Conservation (phyloP, 2,888 invertebrate genomes). For the Trachelus troglodyta region DNA sequence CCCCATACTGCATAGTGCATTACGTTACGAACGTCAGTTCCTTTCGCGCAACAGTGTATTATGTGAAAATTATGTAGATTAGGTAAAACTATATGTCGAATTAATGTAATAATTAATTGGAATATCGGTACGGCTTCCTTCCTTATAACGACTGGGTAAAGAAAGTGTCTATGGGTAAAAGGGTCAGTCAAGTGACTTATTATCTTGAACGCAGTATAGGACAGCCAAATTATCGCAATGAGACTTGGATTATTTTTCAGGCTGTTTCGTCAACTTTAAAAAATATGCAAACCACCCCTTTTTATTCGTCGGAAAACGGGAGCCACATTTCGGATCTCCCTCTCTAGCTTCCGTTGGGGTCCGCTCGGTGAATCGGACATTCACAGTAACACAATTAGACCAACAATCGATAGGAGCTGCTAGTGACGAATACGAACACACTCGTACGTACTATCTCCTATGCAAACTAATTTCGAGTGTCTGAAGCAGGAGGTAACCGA, state of each 20-base stretch:
- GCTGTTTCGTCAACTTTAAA: conserved; percentile 52
- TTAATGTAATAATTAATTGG: not conserved
- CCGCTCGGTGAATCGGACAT: conserved; percentile 60
- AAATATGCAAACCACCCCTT: conserved; percentile 61
- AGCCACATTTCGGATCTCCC: conserved; percentile 35
- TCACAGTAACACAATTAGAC: conserved; percentile 64
- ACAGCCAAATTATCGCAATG: conserved; percentile 19
- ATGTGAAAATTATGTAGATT: not conserved
- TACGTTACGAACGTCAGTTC: not conserved
- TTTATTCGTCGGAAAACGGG: conserved; percentile 53
- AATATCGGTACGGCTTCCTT: not conserved
- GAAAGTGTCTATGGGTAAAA: not conserved
- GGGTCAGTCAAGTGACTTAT: not conserved
- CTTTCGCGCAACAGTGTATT: not conserved
- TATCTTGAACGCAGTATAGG: not conserved
- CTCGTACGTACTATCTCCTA: conserved; percentile 10
- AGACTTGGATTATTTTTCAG: conserved; percentile 53
- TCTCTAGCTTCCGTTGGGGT: conserved; percentile 31
- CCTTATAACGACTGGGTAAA: not conserved
- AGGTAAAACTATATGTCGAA: too few species aligned
- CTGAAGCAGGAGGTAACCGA: not conserved
- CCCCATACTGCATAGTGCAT: not conserved
- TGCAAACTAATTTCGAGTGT: conserved; percentile 18
- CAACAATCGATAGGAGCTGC: conserved; percentile 60
- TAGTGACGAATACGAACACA: conserved; percentile 55